A percentile compares a stretch with the other conserved stretches of the same genome.
phyloP scores from a whole-genome alignment of 2,113 vertebrate species.

The Menura novaehollandiae region DNA sequence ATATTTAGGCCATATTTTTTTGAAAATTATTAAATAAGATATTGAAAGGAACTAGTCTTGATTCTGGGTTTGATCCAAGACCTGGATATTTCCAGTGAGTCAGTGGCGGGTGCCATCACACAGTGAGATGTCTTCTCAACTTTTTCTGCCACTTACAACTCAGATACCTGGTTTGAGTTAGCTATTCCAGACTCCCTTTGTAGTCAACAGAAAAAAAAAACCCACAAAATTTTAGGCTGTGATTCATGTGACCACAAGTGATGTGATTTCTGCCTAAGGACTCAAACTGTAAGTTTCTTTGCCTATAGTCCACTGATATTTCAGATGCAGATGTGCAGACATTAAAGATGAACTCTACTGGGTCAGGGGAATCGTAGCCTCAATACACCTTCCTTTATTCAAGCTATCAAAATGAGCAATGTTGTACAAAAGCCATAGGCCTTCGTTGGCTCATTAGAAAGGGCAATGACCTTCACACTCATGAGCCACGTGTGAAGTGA shows the following conservation, averaged over 20 bases:
- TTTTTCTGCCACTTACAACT: background rate
- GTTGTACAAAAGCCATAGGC: background rate
- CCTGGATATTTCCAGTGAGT: background rate
- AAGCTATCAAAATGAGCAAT: background rate
- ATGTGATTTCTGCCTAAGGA: background rate
- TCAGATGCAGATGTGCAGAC: background rate
- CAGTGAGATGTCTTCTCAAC: background rate
- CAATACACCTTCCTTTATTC: background rate
- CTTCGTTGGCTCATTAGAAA: background rate
- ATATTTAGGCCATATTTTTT: background rate
- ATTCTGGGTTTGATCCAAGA: background rate
- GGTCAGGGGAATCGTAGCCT: background rate
- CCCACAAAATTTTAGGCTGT: accelerated
- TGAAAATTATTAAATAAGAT: background rate
- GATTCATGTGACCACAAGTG: background rate
- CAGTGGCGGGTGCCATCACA: background rate
- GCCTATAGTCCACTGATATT: background rate
- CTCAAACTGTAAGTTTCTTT: background rate
- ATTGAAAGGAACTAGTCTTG: background rate
- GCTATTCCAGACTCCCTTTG: background rate
- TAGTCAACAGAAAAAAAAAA: background rate
- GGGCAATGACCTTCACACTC: background rate
- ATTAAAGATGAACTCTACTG: background rate
- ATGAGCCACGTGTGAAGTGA: background rate
- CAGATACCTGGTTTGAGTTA: background rate